Percentiles rank a stretch among this genome's conserved stretches.
phyloP scores from a whole-genome alignment of 1,140 invertebrate genomes.

The Aphidius gifuensis region DNA sequence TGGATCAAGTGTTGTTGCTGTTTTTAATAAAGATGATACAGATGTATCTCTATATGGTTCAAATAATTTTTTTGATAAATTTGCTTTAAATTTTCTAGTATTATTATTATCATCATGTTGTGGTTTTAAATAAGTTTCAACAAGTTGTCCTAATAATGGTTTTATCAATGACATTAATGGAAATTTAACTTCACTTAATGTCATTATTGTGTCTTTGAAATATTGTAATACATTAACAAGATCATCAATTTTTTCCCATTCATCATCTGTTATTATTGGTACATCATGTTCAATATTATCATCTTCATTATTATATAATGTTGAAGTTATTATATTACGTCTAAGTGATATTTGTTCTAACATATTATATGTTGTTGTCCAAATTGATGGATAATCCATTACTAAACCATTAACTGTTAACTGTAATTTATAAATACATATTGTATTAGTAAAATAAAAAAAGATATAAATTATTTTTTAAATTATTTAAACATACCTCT shows the following conservation, averaged over 20 bases:
- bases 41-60: conserved; percentile 47
- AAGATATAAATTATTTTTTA: conserved; percentile 13
- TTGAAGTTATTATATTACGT: conserved; percentile 42
- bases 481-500: conserved; percentile 37
- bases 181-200: conserved; percentile 57
- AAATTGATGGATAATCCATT: conserved; percentile 52
- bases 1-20: conserved; percentile 57
- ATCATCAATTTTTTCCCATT: conserved; percentile 56
- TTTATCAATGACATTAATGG: conserved; percentile 57
- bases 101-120: conserved; percentile 50
- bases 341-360: conserved; percentile 52
- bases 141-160: conserved; percentile 56
- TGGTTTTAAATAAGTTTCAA: conserved; percentile 55
- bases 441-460: conserved; percentile 9
- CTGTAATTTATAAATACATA: conserved; percentile 32
- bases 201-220: conserved; percentile 60
- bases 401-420: conserved; percentile 48
- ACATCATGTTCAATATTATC: conserved; percentile 41
- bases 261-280: conserved; percentile 44
- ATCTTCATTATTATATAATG: conserved; percentile 44
- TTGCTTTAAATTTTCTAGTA: conserved; percentile 48
- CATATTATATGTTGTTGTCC: conserved; percentile 58
- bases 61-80: conserved; percentile 50
- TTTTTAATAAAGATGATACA: conserved; percentile 46
- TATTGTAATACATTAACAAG: conserved; percentile 55